Conservation (phyloP, 1,140 invertebrate genomes). For the Drosophila burlai region DNA sequence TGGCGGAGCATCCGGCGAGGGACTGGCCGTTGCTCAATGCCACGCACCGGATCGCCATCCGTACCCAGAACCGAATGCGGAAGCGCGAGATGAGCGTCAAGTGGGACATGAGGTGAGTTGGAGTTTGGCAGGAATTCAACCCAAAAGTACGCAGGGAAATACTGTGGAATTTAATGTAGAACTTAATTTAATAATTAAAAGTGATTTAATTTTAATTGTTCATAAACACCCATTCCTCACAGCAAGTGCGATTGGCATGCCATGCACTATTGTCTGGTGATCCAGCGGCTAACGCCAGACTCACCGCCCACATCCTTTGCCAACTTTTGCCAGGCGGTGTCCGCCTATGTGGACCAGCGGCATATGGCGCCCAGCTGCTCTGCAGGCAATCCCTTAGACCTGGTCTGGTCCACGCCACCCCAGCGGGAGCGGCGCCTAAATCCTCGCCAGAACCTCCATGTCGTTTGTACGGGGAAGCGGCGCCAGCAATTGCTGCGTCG, state of each 20-base stretch:
- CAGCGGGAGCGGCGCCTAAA: constrained; percentile 68
- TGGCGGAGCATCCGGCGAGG: constrained; percentile 72
- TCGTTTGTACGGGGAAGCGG: constrained; percentile 76
- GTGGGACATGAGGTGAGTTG: constrained; percentile 78
- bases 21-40: constrained; percentile 76
- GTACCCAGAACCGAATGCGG: constrained; percentile 80
- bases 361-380: constrained; percentile 33
- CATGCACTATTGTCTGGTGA: constrained; percentile 81
- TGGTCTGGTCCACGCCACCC: constrained; percentile 63
- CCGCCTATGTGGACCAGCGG: constrained; percentile 57
- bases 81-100: constrained; percentile 84
- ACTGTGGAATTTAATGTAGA: not conserved
- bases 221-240: too few relatives aligned
- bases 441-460: constrained; percentile 63
- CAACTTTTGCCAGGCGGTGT: constrained; percentile 75
- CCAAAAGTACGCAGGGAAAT: not conserved
- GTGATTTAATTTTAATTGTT: too few relatives aligned
- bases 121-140: not conserved
- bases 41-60: constrained; percentile 68
- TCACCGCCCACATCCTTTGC: constrained; percentile 3
- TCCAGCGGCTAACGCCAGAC: constrained; percentile 37
- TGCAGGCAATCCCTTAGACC: constrained; percentile 53
- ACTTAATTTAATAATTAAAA: not conserved
- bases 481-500: constrained; percentile 71
- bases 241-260: constrained; percentile 81